Percentiles rank a stretch among this genome's conserved stretches.
Evolutionary conservation across 2,797 vertebrate species (phyloP).

Genomic region (Aplochiton taeniatus): DNA sequence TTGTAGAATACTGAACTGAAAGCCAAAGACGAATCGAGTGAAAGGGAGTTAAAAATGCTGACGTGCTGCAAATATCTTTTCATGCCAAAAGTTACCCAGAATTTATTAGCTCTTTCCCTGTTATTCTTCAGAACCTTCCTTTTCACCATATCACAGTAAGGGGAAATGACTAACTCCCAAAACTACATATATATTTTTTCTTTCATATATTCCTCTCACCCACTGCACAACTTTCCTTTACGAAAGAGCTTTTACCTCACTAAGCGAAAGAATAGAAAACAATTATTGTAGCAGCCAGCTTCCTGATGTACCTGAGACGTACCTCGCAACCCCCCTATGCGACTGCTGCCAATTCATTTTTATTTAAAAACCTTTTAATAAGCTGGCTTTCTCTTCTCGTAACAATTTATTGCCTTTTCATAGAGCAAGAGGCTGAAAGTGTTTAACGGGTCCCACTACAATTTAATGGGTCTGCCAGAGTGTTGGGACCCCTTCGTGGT

Average conservation of each 20-base stretch:
- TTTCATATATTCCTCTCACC: conserved; percentile 41
- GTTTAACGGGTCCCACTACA: conserved; percentile 41
- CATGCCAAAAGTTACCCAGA: conserved; percentile 48
- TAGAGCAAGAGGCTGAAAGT: conserved; percentile 32
- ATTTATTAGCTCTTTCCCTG: conserved; percentile 9
- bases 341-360: conserved; percentile 39
- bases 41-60: conserved; percentile 42
- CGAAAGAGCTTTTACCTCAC: conserved; percentile 56
- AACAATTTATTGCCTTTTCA: conserved; percentile 44
- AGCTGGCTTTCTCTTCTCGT: conserved; percentile 50
- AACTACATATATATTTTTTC: conserved; percentile 61
- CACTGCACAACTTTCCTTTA: conserved; percentile 44
- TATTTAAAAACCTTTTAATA: conserved; percentile 51
- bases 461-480: conserved; percentile 38
- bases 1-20: background rate
- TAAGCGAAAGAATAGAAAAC: conserved; percentile 65
- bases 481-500: conserved; percentile 34
- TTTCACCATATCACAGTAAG: conserved; percentile 32
- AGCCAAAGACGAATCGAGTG: conserved; percentile 3
- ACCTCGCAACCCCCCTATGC: conserved; percentile 42
- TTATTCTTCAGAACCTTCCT: conserved; percentile 15
- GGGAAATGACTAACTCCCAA: conserved; percentile 57
- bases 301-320: conserved; percentile 57
- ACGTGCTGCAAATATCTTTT: conserved; percentile 43
- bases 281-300: conserved; percentile 48